Conservation (phyloP, 2,888 invertebrate species). For the Drosophila greeni region DNA sequence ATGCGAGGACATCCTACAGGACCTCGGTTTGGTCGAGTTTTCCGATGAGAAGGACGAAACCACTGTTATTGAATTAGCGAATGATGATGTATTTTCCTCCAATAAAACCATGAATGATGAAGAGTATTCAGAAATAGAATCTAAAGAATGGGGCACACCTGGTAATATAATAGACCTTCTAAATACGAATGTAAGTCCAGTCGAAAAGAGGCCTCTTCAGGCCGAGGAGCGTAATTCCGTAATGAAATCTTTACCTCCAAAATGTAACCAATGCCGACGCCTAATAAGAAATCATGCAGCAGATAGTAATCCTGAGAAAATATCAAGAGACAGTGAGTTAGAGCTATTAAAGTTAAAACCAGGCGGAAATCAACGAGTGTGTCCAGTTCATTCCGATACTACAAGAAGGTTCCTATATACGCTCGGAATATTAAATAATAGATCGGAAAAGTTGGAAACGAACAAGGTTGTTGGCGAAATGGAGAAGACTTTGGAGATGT, state of each 20-base stretch:
- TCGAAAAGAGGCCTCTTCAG: not conserved
- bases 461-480: not conserved
- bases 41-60: not conserved
- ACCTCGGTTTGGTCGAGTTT: not conserved
- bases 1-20: not conserved
- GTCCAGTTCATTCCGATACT: not conserved
- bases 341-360: not conserved
- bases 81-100: conserved; percentile 35
- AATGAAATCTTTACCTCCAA: not conserved
- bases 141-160: not conserved
- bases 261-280: not conserved
- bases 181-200: conserved; percentile 6
- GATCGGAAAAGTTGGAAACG: not conserved
- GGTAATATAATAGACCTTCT: not conserved
- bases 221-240: not conserved
- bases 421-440: not conserved
- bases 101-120: conserved; percentile 53
- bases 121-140: conserved; percentile 40
- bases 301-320: too few relatives aligned
- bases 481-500: not conserved
- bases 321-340: not conserved
- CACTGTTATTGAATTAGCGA: conserved; percentile 31
- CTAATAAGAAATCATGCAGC: not conserved
- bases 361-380: not conserved
- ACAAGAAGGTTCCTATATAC: not conserved